Percentiles rank a stretch among this genome's conserved stretches.
Evolutionary conservation across 2,797 vertebrate species (phyloP).

Genomic region (Triplophysa yarkandensis): DNA sequence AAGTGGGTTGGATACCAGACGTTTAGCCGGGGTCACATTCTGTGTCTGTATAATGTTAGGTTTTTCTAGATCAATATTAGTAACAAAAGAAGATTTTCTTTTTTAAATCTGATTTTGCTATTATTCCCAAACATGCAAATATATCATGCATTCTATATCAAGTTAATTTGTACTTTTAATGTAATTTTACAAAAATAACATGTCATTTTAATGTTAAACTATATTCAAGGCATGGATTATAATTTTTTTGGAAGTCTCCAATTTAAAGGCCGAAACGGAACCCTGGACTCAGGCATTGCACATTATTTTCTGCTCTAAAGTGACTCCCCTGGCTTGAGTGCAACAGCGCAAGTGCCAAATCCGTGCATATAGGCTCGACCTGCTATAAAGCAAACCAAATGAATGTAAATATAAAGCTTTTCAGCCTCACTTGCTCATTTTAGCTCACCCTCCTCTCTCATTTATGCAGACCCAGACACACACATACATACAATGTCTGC

Average conservation of each 20-base stretch:
- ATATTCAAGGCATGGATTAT: too few species aligned
- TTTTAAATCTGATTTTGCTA: too few species aligned
- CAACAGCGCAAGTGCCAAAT: constrained; percentile 24
- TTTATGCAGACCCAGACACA: constrained; percentile 34
- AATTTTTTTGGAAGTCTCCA: not conserved
- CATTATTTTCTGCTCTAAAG: constrained; percentile 55
- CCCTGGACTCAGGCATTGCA: constrained; percentile 47
- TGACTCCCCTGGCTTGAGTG: constrained; percentile 29
- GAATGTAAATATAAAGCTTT: constrained; percentile 25
- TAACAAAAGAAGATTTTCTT: too few species aligned
- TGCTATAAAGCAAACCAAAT: constrained; percentile 20
- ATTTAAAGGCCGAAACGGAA: not conserved
- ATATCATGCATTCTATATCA: too few species aligned
- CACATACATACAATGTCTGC: not conserved
- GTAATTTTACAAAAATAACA: too few species aligned
- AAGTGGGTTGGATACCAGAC: too few species aligned
- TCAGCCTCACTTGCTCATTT: not conserved
- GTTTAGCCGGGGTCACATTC: too few species aligned
- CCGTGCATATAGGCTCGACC: not conserved
- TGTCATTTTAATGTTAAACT: too few species aligned
- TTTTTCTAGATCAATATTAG: too few species aligned
- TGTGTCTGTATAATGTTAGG: too few species aligned
- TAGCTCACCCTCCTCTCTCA: constrained; percentile 1
- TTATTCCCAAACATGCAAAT: too few species aligned
- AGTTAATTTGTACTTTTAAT: too few species aligned